Base-by-base conservation (phyloP, 2,888 invertebrate genomes). In the Cheilosia impressa region DNA sequence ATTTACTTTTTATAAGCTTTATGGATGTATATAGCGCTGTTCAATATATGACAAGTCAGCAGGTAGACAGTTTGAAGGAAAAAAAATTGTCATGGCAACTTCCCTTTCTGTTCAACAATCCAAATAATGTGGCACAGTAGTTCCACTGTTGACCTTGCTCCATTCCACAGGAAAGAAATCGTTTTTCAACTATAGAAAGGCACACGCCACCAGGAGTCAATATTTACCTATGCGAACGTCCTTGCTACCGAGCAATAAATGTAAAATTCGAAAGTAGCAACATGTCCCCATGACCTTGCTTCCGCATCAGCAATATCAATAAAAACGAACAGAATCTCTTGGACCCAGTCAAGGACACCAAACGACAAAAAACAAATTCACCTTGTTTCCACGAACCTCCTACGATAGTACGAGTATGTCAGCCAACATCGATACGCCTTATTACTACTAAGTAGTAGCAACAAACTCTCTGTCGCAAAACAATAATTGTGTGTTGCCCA, bases 391-490 rank as follows among this genome's bases (percentile, higher is more conserved):
- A 45, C 58, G 73, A 84, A 75, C 19, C 60, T 58, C 27, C 34
- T 38, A 13, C 47, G 9, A 19, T 47, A 52, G 31, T 62, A 22
- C 22, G 22, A 19, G n/a, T 19, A 53, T 15, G 13, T 22, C 22
- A 4, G 22, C 2, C 43, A 38, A 13, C 55, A 71, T 65, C 79
- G 75, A 75, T 79, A 79, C 69, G 79, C 79, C 75, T 84, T 84
- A 84, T 80, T 76, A 84, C 79, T 66, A 76, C 55, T 84, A 76
- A 84, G 75, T 84, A 84, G 83, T 62, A 79, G 78, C 17, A 31
- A 34, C 15, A 41, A 76, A 62, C 31, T 45, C 62, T 45, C 50
- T 24, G 31, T 66, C 47, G 57, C 71, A 71, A 65, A 43, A 71
- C 65, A 78, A 71, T 65, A 41, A 50, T 15, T 55, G 31, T 73